Percentiles rank a stretch among this genome's conserved stretches.
These are phyloP conservation scores for Scotopteryx bipunctaria DNA, from an alignment of 2,888 invertebrate genomes.

Conservation along the genomic window DNA sequence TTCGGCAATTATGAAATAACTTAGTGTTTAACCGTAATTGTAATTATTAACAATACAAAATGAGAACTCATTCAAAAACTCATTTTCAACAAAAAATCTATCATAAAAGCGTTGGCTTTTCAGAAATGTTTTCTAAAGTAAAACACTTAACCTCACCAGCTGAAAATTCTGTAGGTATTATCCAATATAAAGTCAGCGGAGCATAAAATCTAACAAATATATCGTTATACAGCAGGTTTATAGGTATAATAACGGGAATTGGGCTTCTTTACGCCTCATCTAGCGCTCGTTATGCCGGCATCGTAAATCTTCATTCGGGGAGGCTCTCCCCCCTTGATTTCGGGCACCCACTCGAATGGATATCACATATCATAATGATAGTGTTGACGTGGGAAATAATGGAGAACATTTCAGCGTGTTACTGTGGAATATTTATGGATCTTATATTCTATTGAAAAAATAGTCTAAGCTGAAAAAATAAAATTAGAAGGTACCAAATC, in stretches of 20 bases:
- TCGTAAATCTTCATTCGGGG: conserved; percentile 81
- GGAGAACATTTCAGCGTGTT: conserved; percentile 28
- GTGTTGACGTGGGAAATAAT: conserved; percentile 53
- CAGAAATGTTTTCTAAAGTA: too few relatives aligned
- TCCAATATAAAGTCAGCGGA: conserved; percentile 45
- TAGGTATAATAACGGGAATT: conserved; percentile 79
- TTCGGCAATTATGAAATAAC: too few relatives aligned
- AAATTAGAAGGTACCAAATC: too few relatives aligned
- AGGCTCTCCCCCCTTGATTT: conserved; percentile 57
- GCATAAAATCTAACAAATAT: conserved; percentile 52
- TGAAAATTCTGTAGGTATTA: conserved; percentile 31
- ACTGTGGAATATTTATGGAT: too few relatives aligned
- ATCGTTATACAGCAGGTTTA: conserved; percentile 48
- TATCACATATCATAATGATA: conserved; percentile 66
- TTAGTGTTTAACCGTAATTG: too few relatives aligned
- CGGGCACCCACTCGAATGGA: conserved; percentile 62
- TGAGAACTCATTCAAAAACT: too few relatives aligned
- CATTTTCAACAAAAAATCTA: not conserved
- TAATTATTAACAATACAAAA: too few relatives aligned
- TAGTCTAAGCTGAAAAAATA: too few relatives aligned
- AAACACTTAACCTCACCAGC: conserved; percentile 19
- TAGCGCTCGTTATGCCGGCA: conserved; percentile 80
- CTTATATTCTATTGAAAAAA: too few relatives aligned
- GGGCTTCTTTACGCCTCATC: conserved; percentile 83
- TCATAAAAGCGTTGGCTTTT: too few relatives aligned